phyloP scores from a whole-genome alignment of 64 coral and sea anemone species.

The Montipora sp. region DNA sequence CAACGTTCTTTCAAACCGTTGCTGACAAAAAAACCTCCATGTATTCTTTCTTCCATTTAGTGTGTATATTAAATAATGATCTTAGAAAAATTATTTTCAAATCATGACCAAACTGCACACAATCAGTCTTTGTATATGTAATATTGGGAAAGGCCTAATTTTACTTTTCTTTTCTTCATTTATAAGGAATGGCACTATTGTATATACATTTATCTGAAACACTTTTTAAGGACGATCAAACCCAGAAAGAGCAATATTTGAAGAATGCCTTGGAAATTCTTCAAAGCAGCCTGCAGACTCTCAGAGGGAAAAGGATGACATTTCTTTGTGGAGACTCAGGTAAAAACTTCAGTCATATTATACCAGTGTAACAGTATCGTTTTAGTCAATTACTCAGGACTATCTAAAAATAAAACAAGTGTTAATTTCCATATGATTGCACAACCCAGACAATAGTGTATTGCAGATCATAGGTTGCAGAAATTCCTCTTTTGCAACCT shows the following conservation, averaged over 20 bases:
- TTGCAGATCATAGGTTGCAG: too few relatives aligned
- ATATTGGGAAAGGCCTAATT: not conserved
- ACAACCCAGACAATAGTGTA: too few relatives aligned
- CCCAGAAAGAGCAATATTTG: conserved; percentile 44
- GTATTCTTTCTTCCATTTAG: too few relatives aligned
- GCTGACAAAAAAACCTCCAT: too few relatives aligned
- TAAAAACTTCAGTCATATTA: not conserved
- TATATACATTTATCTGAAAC: conserved; percentile 86
- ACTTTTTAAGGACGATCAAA: conserved; percentile 63
- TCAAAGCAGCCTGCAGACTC: conserved; percentile 47
- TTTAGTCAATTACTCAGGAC: not conserved
- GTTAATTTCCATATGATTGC: too few relatives aligned
- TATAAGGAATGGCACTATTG: conserved; percentile 82
- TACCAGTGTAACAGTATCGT: not conserved
- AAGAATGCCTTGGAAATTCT: conserved; percentile 77
- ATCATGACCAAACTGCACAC: too few relatives aligned
- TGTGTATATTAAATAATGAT: too few relatives aligned
- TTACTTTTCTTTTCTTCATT: not conserved
- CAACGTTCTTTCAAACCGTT: too few relatives aligned
- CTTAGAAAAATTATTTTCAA: too few relatives aligned
- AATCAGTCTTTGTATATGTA: too few relatives aligned
- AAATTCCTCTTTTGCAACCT: too few relatives aligned
- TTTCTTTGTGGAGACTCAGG: conserved; percentile 98
- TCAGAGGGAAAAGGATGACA: conserved; percentile 75
- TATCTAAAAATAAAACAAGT: too few relatives aligned